phyloP scores from a whole-genome alignment of 2,888 invertebrate genomes.

The Arctia plantaginis region DNA sequence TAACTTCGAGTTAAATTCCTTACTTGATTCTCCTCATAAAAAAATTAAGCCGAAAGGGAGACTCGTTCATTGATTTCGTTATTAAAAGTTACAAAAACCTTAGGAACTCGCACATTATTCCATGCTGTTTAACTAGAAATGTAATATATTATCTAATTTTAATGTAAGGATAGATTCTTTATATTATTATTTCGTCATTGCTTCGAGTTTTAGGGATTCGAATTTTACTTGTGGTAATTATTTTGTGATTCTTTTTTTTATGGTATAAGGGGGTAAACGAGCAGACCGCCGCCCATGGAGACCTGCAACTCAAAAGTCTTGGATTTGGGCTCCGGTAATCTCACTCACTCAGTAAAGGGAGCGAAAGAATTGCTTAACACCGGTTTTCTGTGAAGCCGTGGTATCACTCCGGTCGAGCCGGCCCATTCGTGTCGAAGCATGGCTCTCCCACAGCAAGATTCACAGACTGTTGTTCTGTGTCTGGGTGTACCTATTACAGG shows the following conservation, averaged over 20 bases:
- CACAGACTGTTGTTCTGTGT: neutral
- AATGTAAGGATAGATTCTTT: neutral
- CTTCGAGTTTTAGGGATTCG: neutral
- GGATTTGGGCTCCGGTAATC: too few species aligned
- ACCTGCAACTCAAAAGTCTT: too few species aligned
- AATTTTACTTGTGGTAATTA: neutral
- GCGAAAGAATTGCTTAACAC: too few species aligned
- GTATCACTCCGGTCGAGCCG: too few species aligned
- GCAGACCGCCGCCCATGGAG: too few species aligned
- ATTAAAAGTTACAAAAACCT: neutral
- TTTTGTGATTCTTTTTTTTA: too few species aligned
- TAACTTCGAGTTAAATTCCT: neutral
- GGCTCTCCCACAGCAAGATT: too few species aligned
- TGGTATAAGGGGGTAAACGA: too few species aligned
- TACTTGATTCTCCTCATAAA: neutral
- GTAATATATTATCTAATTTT: neutral
- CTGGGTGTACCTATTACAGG: neutral
- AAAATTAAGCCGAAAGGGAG: neutral
- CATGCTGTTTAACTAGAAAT: neutral
- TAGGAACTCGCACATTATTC: neutral
- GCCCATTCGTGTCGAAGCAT: too few species aligned
- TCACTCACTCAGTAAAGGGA: too few species aligned
- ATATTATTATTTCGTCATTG: neutral
- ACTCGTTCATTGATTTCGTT: neutral
- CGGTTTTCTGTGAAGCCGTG: too few species aligned